Evolutionary conservation across 2,888 invertebrate species (phyloP).

Genomic region (Masnerella sp.): DNA sequence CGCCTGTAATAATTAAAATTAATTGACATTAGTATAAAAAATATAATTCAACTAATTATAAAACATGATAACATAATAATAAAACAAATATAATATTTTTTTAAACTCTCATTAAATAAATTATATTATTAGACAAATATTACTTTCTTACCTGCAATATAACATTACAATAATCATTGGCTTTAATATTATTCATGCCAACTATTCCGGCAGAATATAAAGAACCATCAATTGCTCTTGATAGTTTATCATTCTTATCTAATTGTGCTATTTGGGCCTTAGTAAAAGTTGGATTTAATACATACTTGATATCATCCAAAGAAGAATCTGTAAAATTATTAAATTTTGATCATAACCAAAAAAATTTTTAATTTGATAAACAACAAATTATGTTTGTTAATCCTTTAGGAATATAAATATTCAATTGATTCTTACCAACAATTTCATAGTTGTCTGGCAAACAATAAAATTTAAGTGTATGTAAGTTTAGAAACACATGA

Average conservation of each 20-base stretch:
- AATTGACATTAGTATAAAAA: neutral
- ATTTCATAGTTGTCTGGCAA: conserved; percentile 99
- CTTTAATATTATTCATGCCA: conserved; percentile 99
- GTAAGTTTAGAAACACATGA: conserved; percentile 98
- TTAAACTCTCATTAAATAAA: neutral
- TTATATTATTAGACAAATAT: no score
- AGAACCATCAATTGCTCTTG: conserved; percentile 96
- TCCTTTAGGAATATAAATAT: no score
- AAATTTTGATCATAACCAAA: neutral
- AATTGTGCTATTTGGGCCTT: conserved; percentile 88
- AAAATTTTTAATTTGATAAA: neutral
- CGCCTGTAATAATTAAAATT: conserved; percentile 81
- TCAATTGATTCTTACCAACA: conserved; percentile 89
- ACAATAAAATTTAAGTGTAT: conserved; percentile 98
- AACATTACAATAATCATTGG: conserved; percentile 99
- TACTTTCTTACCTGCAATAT: conserved; percentile 94
- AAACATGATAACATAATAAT: neutral
- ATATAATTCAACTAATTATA: no score
- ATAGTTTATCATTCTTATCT: conserved; percentile 90
- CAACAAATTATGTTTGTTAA: neutral
- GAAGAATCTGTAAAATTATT: conserved; percentile 87
- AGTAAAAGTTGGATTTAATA: conserved; percentile 97
- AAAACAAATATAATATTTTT: neutral
- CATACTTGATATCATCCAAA: conserved; percentile 98
- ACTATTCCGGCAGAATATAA: conserved; percentile 98